Base-by-base conservation (phyloP, 2,888 invertebrate species). In the Drosophila heteroneura region DNA sequence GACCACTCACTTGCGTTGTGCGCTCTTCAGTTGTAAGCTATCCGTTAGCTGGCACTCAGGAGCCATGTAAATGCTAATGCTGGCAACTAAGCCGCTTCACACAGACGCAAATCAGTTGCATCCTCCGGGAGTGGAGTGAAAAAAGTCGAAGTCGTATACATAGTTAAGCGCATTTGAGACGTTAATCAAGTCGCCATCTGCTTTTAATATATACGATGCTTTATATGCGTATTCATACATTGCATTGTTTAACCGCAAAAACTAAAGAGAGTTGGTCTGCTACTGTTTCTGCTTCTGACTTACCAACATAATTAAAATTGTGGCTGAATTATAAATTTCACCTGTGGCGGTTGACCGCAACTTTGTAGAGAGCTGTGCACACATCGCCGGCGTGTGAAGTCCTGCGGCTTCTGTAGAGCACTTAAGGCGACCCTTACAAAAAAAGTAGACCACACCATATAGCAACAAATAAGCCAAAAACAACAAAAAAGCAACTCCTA, bases 221-320 rank as follows among this genome's bases (percentile, higher is more conserved):
- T 79, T 53, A 76, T 59, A 72, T 63, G 70, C 53, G 86, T 76
- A 81, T 81, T 81, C 74, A 51, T 79, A 74, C 74, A 49, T 9
- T 60, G 70, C 47, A 47, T 28, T 76, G 61, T 73, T 57, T 30
- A 61, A 70, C 82, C 74, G 51, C 73, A 79, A 61, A 57, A 58
- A 19, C 10, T 58, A 37, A 33, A 35, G 52, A 5, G 33, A 16
- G 37, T 26, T 30, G 12, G 35, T n/a, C 44, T 56, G 41, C 14
- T 37, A 41, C 19, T 51, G 51, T 7, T 57, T 67, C 44, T 58
- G 39, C 59, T 65, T 76, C 70, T 60, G 77, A 70, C 79, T 71
- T 80, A 74, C 85, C 88, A 83, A 83, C 85, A 88, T 85, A 85
- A 85, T 85, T 85, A 85, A 85, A 88, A 85, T 82, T 85, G 85